Percentiles rank a stretch among this genome's conserved stretches.
phyloP scores from a whole-genome alignment of 1,140 invertebrate species.

The Pristionchus pacificus region DNA sequence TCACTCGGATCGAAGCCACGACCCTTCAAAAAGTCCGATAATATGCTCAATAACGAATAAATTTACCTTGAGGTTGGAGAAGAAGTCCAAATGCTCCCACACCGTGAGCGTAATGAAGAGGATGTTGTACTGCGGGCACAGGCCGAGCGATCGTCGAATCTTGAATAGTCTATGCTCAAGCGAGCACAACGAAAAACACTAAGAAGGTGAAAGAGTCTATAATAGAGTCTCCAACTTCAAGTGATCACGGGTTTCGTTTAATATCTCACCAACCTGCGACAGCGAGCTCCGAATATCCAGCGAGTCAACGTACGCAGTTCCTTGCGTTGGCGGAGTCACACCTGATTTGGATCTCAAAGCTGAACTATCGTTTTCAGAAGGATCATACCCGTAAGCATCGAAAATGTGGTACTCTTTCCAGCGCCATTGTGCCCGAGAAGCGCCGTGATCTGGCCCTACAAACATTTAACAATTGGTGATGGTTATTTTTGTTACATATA shows the following conservation, averaged over 20 bases:
- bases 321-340: slow-evolving; percentile 36
- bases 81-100: slow-evolving; percentile 81
- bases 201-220: too few species aligned
- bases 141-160: slow-evolving; percentile 62
- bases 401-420: slow-evolving; percentile 66
- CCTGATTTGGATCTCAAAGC: slow-evolving; percentile 13
- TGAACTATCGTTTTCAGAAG: background rate
- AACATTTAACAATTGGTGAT: too few species aligned
- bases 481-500: too few species aligned
- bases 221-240: too few species aligned
- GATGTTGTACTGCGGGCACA: slow-evolving; percentile 92
- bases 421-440: slow-evolving; percentile 66
- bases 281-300: slow-evolving; percentile 41
- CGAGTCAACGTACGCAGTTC: slow-evolving; percentile 43
- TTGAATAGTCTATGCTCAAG: background rate
- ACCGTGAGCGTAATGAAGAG: slow-evolving; percentile 85
- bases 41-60: slow-evolving; percentile 11
- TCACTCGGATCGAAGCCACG: slow-evolving; percentile 36
- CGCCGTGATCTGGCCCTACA: slow-evolving; percentile 64
- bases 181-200: background rate
- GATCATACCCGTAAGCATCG: slow-evolving; percentile 57
- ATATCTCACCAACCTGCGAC: slow-evolving; percentile 62
- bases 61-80: slow-evolving; percentile 62
- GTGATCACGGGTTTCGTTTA: too few species aligned
- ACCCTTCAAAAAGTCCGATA: slow-evolving; percentile 15